phyloP scores from a whole-genome alignment of 2,113 vertebrate genomes.

The Cathartes aura region DNA sequence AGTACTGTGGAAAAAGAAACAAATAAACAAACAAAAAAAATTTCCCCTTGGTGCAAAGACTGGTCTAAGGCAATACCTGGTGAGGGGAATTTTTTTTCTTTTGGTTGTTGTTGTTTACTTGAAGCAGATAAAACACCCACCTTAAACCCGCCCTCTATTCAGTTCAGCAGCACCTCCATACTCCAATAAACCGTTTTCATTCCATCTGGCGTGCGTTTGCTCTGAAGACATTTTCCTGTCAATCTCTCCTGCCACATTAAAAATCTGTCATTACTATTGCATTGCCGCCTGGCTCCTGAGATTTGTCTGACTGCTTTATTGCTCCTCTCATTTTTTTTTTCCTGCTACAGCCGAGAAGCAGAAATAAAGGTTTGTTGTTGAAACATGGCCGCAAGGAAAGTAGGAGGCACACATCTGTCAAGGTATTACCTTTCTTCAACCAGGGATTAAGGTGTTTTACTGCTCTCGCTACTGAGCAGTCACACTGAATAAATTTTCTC shows the following conservation, averaged over 20 bases:
- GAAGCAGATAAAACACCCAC: conserved; percentile 74
- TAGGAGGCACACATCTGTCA: conserved; percentile 93
- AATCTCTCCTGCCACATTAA: conserved; percentile 95
- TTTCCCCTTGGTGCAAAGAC: neutral
- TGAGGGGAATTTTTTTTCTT: neutral
- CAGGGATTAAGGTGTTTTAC: conserved; percentile 90
- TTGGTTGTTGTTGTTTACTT: conserved; percentile 63
- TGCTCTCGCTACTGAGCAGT: conserved; percentile 82
- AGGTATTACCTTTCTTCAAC: conserved; percentile 93
- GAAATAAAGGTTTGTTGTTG: conserved; percentile 85
- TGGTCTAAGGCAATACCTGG: neutral
- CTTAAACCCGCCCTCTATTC: conserved; percentile 73
- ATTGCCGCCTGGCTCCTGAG: conserved; percentile 87
- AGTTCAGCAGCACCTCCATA: conserved; percentile 82
- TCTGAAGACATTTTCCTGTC: conserved; percentile 96
- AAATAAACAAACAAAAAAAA: conserved; percentile 24
- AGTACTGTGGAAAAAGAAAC: neutral
- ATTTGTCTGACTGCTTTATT: conserved; percentile 89
- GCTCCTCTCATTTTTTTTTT: conserved; percentile 81
- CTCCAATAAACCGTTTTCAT: conserved; percentile 96
- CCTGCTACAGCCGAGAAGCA: conserved; percentile 84
- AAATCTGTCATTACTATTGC: conserved; percentile 87
- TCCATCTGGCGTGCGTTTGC: conserved; percentile 97
- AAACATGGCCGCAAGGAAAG: conserved; percentile 90
- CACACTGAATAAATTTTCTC: conserved; percentile 88